These are phyloP conservation scores for Spisula solida DNA, from an alignment of 2,888 invertebrate genomes.

Conservation along the genomic window DNA sequence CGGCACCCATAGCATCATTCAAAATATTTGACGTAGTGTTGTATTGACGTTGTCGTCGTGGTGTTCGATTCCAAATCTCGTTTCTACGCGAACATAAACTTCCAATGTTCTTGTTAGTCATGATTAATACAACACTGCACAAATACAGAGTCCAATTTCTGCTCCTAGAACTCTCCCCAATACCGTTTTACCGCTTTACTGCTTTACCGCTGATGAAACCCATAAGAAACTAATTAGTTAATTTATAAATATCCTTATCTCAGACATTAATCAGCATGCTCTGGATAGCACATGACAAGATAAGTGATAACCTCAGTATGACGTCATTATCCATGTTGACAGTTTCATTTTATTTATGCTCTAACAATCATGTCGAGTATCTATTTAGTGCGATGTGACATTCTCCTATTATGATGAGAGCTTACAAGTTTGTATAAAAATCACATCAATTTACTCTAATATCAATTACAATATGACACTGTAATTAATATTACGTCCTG, in stretches of 20 bases:
- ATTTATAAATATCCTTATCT: slow-evolving; percentile 15
- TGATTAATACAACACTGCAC: too few relatives aligned
- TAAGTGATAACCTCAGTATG: not conserved
- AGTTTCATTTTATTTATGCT: slow-evolving; percentile 1
- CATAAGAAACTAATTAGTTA: slow-evolving; percentile 7
- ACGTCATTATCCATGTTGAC: not conserved
- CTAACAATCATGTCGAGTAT: not conserved
- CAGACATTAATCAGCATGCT: not conserved
- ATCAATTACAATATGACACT: not conserved
- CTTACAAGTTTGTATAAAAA: not conserved
- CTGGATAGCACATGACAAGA: slow-evolving; percentile 13
- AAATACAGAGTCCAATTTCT: too few relatives aligned
- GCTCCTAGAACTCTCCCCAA: too few relatives aligned
- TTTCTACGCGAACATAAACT: too few relatives aligned
- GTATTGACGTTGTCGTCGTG: too few relatives aligned
- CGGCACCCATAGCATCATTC: too few relatives aligned
- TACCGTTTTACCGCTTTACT: not conserved
- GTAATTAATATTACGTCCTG: not conserved
- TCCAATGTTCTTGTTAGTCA: too few relatives aligned
- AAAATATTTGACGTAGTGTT: too few relatives aligned
- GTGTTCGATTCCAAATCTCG: too few relatives aligned
- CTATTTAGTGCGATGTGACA: slow-evolving; percentile 2
- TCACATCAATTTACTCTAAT: not conserved
- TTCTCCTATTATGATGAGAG: not conserved
- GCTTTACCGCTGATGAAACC: not conserved